Conservation (phyloP, 2,113 vertebrate genomes). For the Pardalotus punctatus region DNA sequence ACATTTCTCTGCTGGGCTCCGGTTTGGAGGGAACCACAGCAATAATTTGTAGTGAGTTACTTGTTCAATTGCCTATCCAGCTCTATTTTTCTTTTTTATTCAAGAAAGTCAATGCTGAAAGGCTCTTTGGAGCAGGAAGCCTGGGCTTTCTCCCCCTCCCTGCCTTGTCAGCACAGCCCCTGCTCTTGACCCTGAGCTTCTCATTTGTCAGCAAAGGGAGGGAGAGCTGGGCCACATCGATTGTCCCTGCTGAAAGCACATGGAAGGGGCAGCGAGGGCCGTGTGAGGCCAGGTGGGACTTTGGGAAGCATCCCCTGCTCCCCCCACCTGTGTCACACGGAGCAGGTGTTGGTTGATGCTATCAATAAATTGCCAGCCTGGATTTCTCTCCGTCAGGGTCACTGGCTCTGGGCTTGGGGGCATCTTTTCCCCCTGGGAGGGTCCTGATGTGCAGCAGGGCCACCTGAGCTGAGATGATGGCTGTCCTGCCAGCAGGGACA, state of each 20-base stretch:
- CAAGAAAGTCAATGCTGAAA: neutral
- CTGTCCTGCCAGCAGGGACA: neutral
- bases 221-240: constrained; percentile 44
- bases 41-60: neutral
- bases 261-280: constrained; percentile 52
- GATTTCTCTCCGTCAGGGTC: constrained; percentile 33
- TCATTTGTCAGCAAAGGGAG: neutral
- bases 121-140: neutral
- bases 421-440: neutral
- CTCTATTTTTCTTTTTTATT: neutral
- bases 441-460: neutral
- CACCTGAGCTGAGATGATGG: neutral
- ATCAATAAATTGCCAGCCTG: constrained; percentile 77
- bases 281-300: constrained; percentile 9
- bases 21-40: neutral
- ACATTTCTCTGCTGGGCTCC: neutral
- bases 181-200: neutral
- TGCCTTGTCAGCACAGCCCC: neutral
- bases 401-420: neutral
- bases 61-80: neutral
- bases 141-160: neutral
- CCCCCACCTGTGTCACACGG: neutral
- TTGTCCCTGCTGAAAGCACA: constrained; percentile 71
- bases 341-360: constrained; percentile 77
- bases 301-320: neutral